Conservation (phyloP, 2,888 invertebrate genomes). For the Acanthosepion esculentum region DNA sequence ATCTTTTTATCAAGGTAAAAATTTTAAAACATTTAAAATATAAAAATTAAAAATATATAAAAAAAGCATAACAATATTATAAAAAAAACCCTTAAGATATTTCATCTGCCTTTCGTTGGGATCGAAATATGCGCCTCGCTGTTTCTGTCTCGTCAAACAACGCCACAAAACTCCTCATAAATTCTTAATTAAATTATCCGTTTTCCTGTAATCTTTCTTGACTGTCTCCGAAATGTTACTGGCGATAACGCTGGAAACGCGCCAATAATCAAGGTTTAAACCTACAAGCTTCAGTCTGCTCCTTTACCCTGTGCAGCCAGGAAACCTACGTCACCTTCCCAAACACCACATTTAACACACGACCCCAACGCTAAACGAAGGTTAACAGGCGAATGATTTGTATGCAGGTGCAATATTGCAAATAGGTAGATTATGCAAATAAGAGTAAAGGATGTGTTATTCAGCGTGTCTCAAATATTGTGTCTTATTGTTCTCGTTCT, state of each 20-base stretch:
- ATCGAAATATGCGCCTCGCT: background rate
- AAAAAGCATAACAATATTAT: too few species aligned
- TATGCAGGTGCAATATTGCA: background rate
- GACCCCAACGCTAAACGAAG: background rate
- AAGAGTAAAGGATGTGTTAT: background rate
- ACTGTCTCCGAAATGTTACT: background rate
- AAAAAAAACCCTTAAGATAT: too few species aligned
- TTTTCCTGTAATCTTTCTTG: background rate
- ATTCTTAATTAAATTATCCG: background rate
- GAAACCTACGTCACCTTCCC: background rate
- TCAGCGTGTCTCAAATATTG: background rate
- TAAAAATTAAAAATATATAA: too few species aligned
- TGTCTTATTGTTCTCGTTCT: background rate
- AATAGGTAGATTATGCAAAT: constrained; percentile 33
- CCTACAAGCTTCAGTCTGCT: background rate
- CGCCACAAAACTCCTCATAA: background rate
- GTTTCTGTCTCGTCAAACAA: background rate
- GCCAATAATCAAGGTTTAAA: background rate
- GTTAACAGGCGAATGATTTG: background rate
- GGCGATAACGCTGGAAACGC: background rate
- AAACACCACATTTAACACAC: background rate
- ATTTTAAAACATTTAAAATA: too few species aligned
- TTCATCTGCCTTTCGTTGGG: too few species aligned
- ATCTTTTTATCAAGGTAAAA: too few species aligned
- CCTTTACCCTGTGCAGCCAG: background rate